phyloP scores from a whole-genome alignment of 2,888 invertebrate genomes.

The Aphidius colemani region DNA sequence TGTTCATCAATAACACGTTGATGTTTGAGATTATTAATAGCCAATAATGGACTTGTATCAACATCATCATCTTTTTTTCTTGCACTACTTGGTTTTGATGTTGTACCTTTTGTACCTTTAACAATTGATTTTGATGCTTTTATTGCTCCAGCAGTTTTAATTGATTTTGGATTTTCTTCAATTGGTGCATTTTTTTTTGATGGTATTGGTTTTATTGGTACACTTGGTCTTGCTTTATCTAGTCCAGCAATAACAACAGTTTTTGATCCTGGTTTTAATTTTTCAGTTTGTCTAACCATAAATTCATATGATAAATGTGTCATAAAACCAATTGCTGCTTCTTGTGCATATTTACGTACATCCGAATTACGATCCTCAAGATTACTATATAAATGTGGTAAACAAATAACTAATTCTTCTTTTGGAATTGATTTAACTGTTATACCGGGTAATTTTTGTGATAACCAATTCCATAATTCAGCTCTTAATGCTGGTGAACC shows the following conservation, averaged over 20 bases:
- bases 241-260: constrained; percentile 76
- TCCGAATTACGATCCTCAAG: constrained; percentile 91
- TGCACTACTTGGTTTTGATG: constrained; percentile 53
- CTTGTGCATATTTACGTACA: constrained; percentile 87
- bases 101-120: constrained; percentile 59
- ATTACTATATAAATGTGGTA: constrained; percentile 79
- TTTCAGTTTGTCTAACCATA: constrained; percentile 77
- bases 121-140: constrained; percentile 62
- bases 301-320: constrained; percentile 84
- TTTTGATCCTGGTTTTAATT: constrained; percentile 80
- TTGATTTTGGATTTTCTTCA: constrained; percentile 62
- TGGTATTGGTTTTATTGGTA: constrained; percentile 81
- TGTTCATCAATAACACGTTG: constrained; percentile 94
- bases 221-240: constrained; percentile 82
- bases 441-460: constrained; percentile 77
- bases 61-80: constrained; percentile 85
- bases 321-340: constrained; percentile 91
- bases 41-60: constrained; percentile 71
- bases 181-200: constrained; percentile 65
- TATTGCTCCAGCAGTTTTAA: constrained; percentile 64
- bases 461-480: constrained; percentile 85
- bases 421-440: constrained; percentile 75
- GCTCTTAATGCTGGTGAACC: constrained; percentile 83
- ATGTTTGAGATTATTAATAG: constrained; percentile 85
- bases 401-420: constrained; percentile 78